Evolutionary conservation across 2,113 vertebrate genomes (phyloP).

Genomic region (Clarias gariepinus): DNA sequence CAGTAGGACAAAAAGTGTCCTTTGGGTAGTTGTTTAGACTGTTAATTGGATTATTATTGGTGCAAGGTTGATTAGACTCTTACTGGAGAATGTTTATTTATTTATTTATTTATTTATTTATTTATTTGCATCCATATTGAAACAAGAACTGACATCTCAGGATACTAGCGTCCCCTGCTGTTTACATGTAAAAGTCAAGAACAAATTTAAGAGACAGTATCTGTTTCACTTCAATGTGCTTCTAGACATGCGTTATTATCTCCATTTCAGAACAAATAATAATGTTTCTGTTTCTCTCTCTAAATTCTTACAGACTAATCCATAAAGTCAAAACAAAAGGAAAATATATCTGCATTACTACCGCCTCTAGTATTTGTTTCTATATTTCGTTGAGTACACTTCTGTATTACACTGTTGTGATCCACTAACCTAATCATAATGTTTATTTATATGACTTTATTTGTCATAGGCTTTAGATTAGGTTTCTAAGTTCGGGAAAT

Average conservation of each 20-base stretch:
- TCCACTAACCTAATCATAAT: slow-evolving; percentile 15
- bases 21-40: slow-evolving; percentile 31
- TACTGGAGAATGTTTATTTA: slow-evolving; percentile 22
- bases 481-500: background rate
- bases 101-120: no score
- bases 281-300: slow-evolving; percentile 7
- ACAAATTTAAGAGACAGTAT: background rate
- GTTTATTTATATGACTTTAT: slow-evolving; percentile 1
- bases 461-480: slow-evolving; percentile 7
- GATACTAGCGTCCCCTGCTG: slow-evolving; percentile 21
- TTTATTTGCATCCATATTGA: slow-evolving; percentile 3
- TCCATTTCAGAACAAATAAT: slow-evolving; percentile 25
- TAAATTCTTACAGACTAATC: slow-evolving; percentile 20
- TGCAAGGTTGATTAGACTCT: slow-evolving; percentile 30
- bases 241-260: slow-evolving; percentile 11
- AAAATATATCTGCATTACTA: slow-evolving; percentile 21
- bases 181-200: background rate
- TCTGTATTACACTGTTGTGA: slow-evolving; percentile 27
- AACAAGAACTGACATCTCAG: background rate
- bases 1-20: slow-evolving; percentile 30
- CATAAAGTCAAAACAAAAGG: slow-evolving; percentile 21
- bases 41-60: slow-evolving; percentile 34
- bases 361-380: slow-evolving; percentile 19
- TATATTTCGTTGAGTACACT: slow-evolving; percentile 4
- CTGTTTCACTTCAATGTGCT: slow-evolving; percentile 17